phyloP scores from a whole-genome alignment of 2,797 vertebrate species.

The Apogon talboti region DNA sequence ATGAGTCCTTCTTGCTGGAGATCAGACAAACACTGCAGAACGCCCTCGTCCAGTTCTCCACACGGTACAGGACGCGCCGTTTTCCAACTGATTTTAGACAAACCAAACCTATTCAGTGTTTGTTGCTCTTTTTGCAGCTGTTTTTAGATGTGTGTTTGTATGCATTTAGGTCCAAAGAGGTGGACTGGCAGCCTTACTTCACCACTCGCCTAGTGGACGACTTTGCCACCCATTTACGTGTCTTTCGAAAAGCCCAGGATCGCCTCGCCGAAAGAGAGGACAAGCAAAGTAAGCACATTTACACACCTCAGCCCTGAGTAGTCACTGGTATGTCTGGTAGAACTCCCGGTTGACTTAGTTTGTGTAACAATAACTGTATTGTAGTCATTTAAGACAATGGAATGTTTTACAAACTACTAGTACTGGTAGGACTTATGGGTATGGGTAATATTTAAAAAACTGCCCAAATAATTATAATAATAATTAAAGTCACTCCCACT shows the following conservation, averaged over 20 bases:
- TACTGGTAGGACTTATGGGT: too few relatives aligned
- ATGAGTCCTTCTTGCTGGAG: conserved; percentile 97
- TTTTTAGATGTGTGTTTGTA: conserved; percentile 43
- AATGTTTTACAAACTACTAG: too few relatives aligned
- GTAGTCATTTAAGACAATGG: not conserved
- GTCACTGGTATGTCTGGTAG: not conserved
- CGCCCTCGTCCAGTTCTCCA: conserved; percentile 96
- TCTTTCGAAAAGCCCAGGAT: conserved; percentile 98
- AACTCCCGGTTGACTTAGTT: not conserved
- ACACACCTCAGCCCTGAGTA: not conserved
- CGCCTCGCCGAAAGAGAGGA: conserved; percentile 92
- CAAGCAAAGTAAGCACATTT: conserved; percentile 86
- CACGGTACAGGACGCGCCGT: conserved; percentile 82
- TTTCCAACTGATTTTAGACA: not conserved
- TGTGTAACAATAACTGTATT: not conserved
- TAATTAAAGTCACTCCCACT: too few relatives aligned
- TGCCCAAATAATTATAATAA: too few relatives aligned
- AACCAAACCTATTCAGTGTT: not conserved
- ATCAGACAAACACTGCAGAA: conserved; percentile 97
- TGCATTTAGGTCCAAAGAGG: conserved; percentile 88
- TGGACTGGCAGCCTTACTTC: conserved; percentile 99
- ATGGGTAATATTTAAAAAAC: too few relatives aligned
- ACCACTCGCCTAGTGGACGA: conserved; percentile 98
- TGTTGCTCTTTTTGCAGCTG: not conserved
- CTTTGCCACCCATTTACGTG: conserved; percentile 97